phyloP scores from a whole-genome alignment of 2,888 invertebrate genomes.

The Conchocele bisecta region DNA sequence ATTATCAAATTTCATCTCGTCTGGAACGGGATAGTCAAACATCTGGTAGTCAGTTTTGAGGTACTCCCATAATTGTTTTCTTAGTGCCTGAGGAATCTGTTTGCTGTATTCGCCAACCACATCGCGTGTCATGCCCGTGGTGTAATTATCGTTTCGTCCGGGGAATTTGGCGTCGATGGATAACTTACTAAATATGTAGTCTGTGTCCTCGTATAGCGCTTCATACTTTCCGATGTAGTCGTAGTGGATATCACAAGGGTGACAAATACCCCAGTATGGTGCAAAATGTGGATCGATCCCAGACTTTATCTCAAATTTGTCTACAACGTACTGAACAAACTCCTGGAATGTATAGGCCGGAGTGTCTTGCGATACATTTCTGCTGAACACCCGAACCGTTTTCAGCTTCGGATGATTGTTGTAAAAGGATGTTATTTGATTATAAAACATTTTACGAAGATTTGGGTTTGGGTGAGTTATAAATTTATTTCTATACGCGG shows the following conservation, averaged over 20 bases:
- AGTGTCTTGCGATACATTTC: too few species aligned
- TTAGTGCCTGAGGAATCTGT: constrained; percentile 86
- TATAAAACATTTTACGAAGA: too few species aligned
- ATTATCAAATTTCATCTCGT: too few species aligned
- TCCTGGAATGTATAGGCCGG: constrained; percentile 93
- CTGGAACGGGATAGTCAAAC: constrained; percentile 88
- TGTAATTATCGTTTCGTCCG: constrained; percentile 77
- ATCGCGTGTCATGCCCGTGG: constrained; percentile 87
- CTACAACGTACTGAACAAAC: constrained; percentile 91
- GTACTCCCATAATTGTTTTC: constrained; percentile 80
- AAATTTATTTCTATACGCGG: constrained; percentile 95
- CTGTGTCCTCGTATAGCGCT: constrained; percentile 91
- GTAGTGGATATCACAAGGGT: constrained; percentile 93
- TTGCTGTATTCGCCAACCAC: constrained; percentile 89
- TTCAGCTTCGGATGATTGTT: too few species aligned
- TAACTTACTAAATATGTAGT: constrained; percentile 79
- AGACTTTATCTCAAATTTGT: constrained; percentile 73
- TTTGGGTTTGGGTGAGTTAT: constrained; percentile 56
- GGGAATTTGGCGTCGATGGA: constrained; percentile 70
- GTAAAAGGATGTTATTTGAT: too few species aligned
- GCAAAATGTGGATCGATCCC: constrained; percentile 93
- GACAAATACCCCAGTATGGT: constrained; percentile 91
- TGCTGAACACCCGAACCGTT: too few species aligned
- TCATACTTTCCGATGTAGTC: constrained; percentile 95
- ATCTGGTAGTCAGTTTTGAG: constrained; percentile 91